Percentiles rank a stretch among this genome's conserved stretches.
These are phyloP conservation scores for Microcebus griseorufus DNA, from an alignment of 2,113 vertebrate genomes.

Conservation along the genomic window DNA sequence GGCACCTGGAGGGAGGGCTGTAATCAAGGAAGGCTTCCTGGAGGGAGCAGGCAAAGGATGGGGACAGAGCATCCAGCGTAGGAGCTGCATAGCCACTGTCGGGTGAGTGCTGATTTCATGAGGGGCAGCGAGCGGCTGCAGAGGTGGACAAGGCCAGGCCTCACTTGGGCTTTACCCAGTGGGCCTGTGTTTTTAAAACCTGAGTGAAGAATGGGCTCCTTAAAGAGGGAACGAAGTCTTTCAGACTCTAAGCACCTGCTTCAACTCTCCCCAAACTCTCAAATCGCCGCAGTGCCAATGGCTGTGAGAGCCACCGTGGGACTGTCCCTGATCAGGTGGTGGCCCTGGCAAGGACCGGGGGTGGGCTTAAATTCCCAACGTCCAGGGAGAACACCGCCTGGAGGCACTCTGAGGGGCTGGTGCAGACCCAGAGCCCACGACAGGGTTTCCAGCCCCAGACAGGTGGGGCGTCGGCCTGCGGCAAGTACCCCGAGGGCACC, in stretches of 20 bases:
- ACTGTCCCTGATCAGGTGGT: background rate
- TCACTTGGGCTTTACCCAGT: background rate
- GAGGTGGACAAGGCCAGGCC: background rate
- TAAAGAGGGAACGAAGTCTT: background rate
- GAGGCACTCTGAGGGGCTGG: background rate
- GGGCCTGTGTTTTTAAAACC: background rate
- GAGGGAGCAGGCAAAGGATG: background rate
- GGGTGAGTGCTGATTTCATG: background rate
- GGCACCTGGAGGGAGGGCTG: background rate
- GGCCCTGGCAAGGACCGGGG: accelerated
- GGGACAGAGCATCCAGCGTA: background rate
- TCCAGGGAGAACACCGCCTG: background rate
- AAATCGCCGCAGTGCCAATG: background rate
- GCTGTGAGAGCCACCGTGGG: accelerated
- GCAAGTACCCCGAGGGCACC: accelerated
- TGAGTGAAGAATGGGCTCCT: background rate
- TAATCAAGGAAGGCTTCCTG: background rate
- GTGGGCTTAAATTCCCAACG: background rate
- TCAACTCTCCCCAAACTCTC: background rate
- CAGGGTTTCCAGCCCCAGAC: background rate
- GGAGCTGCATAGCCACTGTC: background rate
- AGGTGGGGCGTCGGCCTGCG: background rate
- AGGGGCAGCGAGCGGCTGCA: background rate
- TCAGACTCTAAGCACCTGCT: background rate
- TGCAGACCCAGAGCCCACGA: background rate